These are phyloP conservation scores for Discoglossus pictus DNA, from an alignment of 2,797 vertebrate genomes.

Conservation along the genomic window DNA sequence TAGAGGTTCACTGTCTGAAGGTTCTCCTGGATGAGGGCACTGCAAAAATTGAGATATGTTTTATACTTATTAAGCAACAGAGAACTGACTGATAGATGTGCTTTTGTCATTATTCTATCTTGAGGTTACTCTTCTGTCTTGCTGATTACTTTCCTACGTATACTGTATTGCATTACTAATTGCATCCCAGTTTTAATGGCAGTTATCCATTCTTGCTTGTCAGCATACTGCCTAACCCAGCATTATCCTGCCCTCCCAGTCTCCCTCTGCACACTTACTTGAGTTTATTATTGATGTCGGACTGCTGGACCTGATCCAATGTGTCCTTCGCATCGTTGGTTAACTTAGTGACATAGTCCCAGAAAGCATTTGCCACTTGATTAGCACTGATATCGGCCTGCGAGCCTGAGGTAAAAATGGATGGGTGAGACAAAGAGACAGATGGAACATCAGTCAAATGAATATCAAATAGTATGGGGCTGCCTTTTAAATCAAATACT, in stretches of 20 bases:
- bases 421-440: too few species aligned
- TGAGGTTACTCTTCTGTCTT: too few species aligned
- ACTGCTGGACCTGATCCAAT: slow-evolving; percentile 69
- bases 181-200: too few species aligned
- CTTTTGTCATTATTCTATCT: too few species aligned
- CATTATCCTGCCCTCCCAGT: background rate
- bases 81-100: too few species aligned
- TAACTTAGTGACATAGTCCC: slow-evolving; percentile 72
- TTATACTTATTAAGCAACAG: too few species aligned
- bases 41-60: slow-evolving; percentile 37
- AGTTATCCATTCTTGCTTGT: too few species aligned
- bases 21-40: slow-evolving; percentile 64
- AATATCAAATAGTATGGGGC: too few species aligned
- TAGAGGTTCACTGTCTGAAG: slow-evolving; percentile 55
- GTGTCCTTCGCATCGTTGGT: slow-evolving; percentile 65
- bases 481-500: too few species aligned
- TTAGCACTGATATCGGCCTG: slow-evolving; percentile 69
- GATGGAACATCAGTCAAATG: too few species aligned
- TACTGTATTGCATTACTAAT: too few species aligned
- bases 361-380: slow-evolving; percentile 65
- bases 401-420: slow-evolving; percentile 65
- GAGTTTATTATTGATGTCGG: slow-evolving; percentile 68
- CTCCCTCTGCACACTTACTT: slow-evolving; percentile 72
- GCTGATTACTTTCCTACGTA: too few species aligned
- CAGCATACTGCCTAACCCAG: background rate